These are phyloP conservation scores for Elysia crispata DNA, from an alignment of 2,888 invertebrate species.

Conservation along the genomic window DNA sequence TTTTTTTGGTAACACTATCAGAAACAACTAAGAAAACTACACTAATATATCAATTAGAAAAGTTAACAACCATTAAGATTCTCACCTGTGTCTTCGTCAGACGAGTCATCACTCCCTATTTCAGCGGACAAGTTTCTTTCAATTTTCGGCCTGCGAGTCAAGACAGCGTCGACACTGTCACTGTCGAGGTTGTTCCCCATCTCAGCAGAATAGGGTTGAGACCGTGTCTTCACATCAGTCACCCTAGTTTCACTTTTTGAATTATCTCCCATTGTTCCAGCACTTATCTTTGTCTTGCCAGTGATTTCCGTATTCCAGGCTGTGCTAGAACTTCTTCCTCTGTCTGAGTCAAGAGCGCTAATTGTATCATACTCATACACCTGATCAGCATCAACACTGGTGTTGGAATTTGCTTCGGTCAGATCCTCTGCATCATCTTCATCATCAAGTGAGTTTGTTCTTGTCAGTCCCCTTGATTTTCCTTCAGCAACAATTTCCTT, in stretches of 20 bases:
- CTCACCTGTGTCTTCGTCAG: slow-evolving; percentile 68
- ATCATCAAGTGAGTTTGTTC: neutral
- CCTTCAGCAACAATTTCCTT: neutral
- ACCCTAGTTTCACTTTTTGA: neutral
- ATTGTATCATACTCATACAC: neutral
- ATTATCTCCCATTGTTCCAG: neutral
- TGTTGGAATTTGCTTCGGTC: neutral
- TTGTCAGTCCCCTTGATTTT: neutral
- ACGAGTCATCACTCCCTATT: slow-evolving; percentile 62
- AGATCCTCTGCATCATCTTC: neutral
- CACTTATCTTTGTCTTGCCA: neutral
- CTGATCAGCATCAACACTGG: neutral
- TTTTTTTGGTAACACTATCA: too few species aligned
- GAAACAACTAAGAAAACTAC: too few species aligned
- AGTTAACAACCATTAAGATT: neutral
- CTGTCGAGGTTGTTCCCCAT: neutral
- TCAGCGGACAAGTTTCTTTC: slow-evolving; percentile 44
- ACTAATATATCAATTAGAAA: too few species aligned
- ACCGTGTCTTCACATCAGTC: neutral
- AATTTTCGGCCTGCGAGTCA: slow-evolving; percentile 30
- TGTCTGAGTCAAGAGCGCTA: neutral
- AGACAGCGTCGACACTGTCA: slow-evolving; percentile 20
- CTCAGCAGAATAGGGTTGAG: neutral
- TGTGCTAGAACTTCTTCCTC: neutral
- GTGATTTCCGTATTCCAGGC: neutral